Base-by-base conservation (phyloP, 2,797 vertebrate genomes). In the Oophaga sylvatica region DNA sequence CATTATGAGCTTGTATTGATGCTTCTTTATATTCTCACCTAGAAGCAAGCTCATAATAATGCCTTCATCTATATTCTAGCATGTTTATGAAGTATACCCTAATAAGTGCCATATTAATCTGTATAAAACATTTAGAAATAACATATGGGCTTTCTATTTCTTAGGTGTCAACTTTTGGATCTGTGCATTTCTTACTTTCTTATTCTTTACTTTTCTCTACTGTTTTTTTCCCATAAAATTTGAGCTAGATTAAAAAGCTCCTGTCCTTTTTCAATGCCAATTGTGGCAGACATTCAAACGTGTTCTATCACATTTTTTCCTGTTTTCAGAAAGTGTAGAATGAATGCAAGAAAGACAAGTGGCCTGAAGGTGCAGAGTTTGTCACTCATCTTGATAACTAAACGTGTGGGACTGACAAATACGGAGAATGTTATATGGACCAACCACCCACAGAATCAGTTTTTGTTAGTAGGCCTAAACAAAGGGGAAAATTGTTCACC, bases 401-500 rank as follows among this genome's bases (percentile, higher is more conserved):
- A 53, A 85, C 60, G 83, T 77, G 83, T 77, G n/a, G 20, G 83
- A 85, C 41, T 63, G 83, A 85, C 73, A 84, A 77, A 77, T 53
- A 31, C 71, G 22, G 7, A 53, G 59, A 62, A 85, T 85, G 59
- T 48, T 67, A 1, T 53, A 53, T 15, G n/a, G 59, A 77, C 59
- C 17, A 15, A 17, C 83, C 26, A 78, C 57, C 60, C 60, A 85
- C 83, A 85, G 20, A 53, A 31, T 17, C 56, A 11, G 16, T n/a
- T 20, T 53, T 77, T 85, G 41, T 53, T 85, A 53, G n/a, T 26
- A 75, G 48, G 60, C 48, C 6, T 35, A 56, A 67, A 78, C 83
- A 85, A 85, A 65, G 41, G 45, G 65, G 45, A n/a, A 53, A 67
- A 9, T 65, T 81, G 62, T 81, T 65, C 62, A 48, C 6, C 15